These are phyloP conservation scores for Lamproptera curius DNA, from an alignment of 2,888 invertebrate species.

Conservation along the genomic window DNA sequence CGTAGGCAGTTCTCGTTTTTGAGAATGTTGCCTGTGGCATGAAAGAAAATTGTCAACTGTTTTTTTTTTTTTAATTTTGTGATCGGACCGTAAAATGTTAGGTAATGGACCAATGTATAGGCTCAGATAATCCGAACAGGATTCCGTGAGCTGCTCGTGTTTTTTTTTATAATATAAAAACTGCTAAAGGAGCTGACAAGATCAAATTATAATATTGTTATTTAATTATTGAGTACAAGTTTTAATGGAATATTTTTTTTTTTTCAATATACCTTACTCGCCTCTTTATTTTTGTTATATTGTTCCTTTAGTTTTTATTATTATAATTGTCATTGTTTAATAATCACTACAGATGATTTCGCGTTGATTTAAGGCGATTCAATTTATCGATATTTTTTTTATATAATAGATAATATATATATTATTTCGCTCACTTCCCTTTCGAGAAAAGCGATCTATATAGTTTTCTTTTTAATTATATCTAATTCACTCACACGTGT, in stretches of 20 bases:
- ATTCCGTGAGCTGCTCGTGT: constrained; percentile 51
- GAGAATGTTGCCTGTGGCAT: constrained; percentile 41
- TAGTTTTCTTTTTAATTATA: constrained; percentile 37
- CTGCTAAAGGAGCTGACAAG: constrained; percentile 63
- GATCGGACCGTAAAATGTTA: constrained; percentile 44
- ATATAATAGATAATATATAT: constrained; percentile 54
- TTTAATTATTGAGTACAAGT: constrained; percentile 78
- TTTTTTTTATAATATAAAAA: constrained; percentile 54
- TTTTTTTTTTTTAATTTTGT: no score
- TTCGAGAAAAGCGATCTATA: constrained; percentile 58
- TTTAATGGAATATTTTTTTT: constrained; percentile 71
- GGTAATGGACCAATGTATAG: constrained; percentile 69
- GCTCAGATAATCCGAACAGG: constrained; percentile 55
- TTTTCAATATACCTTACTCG: constrained; percentile 73
- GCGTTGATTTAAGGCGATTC: constrained; percentile 52
- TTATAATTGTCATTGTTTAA: constrained; percentile 73
- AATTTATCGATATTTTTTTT: constrained; percentile 58
- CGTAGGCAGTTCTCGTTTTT: constrained; percentile 49
- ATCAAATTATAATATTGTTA: constrained; percentile 78
- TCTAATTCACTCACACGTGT: constrained; percentile 34
- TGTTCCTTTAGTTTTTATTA: constrained; percentile 76
- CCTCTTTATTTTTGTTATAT: constrained; percentile 73
- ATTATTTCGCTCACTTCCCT: constrained; percentile 58
- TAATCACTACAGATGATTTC: constrained; percentile 58
- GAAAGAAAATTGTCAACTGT: constrained; percentile 30